Conservation (phyloP, 2,888 invertebrate genomes). For the Rotaria magnacalcarata region DNA sequence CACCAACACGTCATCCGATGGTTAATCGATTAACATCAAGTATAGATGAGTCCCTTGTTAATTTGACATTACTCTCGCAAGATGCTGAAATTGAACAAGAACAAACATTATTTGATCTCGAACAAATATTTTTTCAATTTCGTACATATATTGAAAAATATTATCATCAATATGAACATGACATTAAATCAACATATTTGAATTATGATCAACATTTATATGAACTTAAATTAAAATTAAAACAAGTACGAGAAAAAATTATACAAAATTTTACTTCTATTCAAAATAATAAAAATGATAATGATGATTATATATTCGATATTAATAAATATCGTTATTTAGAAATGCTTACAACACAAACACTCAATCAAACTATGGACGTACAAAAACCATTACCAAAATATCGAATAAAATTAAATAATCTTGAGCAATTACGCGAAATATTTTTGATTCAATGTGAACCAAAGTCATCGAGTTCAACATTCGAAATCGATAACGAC, state of each 20-base stretch:
- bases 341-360: not conserved
- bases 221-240: not conserved
- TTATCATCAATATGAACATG: not conserved
- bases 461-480: not conserved
- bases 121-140: not conserved
- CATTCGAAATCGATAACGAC: not conserved
- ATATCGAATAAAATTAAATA: not conserved
- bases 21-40: constrained; percentile 22
- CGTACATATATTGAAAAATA: not conserved
- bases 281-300: not conserved
- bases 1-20: constrained; percentile 10
- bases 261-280: not conserved
- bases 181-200: not conserved
- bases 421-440: not conserved
- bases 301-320: constrained; percentile 2
- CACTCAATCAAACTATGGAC: not conserved
- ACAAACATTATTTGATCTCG: not conserved
- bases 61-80: not conserved
- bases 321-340: constrained; percentile 2
- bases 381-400: not conserved
- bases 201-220: not conserved
- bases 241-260: not conserved
- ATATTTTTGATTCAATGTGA: not conserved
- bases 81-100: not conserved
- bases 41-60: constrained; percentile 25